phyloP scores from a whole-genome alignment of 2,113 vertebrate species.

The Pseudorectes ferrugineus region DNA sequence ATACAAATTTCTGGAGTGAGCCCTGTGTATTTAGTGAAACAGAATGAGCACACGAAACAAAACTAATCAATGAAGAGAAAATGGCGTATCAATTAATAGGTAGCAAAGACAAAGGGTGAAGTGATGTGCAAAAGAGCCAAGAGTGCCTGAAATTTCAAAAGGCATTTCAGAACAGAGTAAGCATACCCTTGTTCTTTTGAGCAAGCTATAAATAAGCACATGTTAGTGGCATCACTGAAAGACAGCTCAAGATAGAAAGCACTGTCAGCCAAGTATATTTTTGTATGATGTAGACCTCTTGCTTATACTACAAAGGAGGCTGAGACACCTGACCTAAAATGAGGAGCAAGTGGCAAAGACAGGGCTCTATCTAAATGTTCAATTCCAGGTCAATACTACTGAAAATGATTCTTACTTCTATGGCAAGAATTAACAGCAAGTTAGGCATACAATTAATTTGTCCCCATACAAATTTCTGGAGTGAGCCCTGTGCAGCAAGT shows the following conservation, averaged over 20 bases:
- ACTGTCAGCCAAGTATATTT: not conserved
- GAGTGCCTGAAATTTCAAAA: not conserved
- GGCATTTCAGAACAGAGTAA: not conserved
- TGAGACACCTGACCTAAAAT: not conserved
- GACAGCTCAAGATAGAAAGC: not conserved
- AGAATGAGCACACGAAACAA: not conserved
- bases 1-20: not conserved
- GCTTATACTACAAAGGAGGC: not conserved
- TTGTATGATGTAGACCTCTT: not conserved
- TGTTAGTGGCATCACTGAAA: not conserved
- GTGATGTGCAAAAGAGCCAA: not conserved
- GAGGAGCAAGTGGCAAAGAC: not conserved
- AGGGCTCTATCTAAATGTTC: not conserved
- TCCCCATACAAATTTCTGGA: not conserved
- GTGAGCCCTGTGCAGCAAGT: not conserved
- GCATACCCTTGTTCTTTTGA: not conserved
- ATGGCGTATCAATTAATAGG: not conserved
- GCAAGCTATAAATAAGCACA: not conserved
- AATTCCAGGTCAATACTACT: not conserved
- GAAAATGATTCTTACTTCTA: not conserved
- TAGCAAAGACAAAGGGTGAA: not conserved
- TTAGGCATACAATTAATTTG: not conserved
- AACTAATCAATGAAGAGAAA: not conserved
- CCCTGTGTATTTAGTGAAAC: not conserved
- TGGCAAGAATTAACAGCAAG: not conserved